These are phyloP conservation scores for Micromesistius poutassou DNA, from an alignment of 2,797 vertebrate species.

Conservation along the genomic window DNA sequence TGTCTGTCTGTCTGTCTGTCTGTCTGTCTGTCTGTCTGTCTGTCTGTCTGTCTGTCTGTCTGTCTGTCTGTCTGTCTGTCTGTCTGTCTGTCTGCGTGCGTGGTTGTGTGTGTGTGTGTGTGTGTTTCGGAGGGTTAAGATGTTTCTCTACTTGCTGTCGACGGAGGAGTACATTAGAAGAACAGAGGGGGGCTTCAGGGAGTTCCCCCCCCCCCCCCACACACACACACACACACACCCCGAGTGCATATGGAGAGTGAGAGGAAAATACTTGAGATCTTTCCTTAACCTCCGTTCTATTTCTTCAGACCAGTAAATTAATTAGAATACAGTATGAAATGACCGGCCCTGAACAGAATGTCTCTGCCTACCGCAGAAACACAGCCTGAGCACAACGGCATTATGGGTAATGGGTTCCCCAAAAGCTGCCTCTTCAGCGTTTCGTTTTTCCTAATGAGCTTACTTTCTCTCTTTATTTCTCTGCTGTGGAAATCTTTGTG, in stretches of 20 bases:
- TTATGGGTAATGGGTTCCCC: conserved; percentile 37
- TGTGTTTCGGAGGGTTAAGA: conserved; percentile 68
- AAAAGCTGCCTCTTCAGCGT: conserved; percentile 25
- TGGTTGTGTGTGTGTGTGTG: background rate
- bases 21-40: too few species aligned
- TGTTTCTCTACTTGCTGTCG: conserved; percentile 80
- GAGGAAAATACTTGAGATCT: conserved; percentile 35
- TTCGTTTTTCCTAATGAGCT: conserved; percentile 46
- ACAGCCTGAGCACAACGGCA: conserved; percentile 38
- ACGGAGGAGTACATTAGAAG: conserved; percentile 82
- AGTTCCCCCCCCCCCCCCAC: conserved; percentile 72
- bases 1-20: too few species aligned
- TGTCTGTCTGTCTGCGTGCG: too few species aligned
- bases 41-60: too few species aligned
- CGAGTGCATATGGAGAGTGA: conserved; percentile 31
- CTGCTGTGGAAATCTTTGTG: background rate
- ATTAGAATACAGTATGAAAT: conserved; percentile 33
- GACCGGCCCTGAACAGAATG: conserved; percentile 23
- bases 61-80: too few species aligned
- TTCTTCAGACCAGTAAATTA: conserved; percentile 47
- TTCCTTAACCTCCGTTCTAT: conserved; percentile 48
- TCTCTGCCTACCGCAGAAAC: conserved; percentile 36
- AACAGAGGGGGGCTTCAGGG: conserved; percentile 86
- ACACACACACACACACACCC: background rate
- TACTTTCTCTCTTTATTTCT: conserved; percentile 32